Conservation (phyloP, 2,113 vertebrate species). For the Indri indri region DNA sequence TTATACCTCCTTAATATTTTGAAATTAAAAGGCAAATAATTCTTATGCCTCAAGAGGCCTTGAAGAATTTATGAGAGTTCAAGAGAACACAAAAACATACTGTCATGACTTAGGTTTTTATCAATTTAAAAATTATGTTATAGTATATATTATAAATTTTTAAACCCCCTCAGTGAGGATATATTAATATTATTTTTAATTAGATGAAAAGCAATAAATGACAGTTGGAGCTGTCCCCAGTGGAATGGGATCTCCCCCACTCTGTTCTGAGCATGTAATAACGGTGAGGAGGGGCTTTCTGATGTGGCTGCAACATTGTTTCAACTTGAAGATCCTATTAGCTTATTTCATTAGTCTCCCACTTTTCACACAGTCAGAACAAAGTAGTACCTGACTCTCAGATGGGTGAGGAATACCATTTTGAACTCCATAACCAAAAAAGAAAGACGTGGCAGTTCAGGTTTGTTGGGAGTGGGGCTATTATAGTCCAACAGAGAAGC, state of each 20-base stretch:
- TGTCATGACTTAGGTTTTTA: neutral
- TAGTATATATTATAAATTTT: neutral
- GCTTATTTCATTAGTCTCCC: neutral
- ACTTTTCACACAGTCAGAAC: neutral
- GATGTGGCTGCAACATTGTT: neutral
- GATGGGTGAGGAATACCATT: neutral
- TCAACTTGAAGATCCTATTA: neutral
- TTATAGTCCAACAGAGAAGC: neutral
- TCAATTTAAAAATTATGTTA: neutral
- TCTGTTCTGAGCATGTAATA: neutral
- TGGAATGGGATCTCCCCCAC: neutral
- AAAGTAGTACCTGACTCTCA: neutral
- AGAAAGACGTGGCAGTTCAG: neutral
- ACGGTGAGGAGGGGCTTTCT: neutral
- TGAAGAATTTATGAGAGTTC: neutral
- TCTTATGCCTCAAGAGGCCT: neutral
- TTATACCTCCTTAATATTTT: too few relatives aligned
- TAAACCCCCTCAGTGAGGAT: neutral
- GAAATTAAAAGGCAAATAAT: neutral
- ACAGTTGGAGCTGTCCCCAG: neutral
- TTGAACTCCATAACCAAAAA: neutral
- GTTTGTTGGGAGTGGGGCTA: neutral
- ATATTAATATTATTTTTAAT: neutral
- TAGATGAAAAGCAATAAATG: neutral
- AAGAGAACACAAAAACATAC: neutral